A percentile compares a stretch with the other conserved stretches of the same genome.
Evolutionary conservation across 2,888 invertebrate species (phyloP).

Genomic region (Cybosia mesomella): DNA sequence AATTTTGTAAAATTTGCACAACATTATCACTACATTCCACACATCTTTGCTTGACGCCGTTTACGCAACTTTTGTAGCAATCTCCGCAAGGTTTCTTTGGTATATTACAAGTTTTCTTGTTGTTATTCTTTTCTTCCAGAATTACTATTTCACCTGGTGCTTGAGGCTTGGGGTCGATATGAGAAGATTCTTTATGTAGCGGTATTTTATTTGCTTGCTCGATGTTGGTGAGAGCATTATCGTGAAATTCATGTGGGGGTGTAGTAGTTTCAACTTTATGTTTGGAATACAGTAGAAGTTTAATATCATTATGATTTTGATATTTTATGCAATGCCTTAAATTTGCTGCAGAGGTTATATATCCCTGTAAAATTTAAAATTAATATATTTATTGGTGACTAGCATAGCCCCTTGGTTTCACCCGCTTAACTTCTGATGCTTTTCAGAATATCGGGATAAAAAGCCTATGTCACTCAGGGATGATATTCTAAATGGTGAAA

Average conservation of each 20-base stretch:
- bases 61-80: neutral
- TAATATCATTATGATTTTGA: neutral
- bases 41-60: neutral
- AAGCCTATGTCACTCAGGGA: too few species aligned
- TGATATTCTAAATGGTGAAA: too few species aligned
- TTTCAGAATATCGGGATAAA: too few species aligned
- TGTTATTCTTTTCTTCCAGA: too few species aligned
- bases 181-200: neutral
- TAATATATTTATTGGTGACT: neutral
- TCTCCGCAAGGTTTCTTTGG: neutral
- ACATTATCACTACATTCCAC: neutral
- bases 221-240: too few species aligned
- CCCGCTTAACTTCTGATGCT: too few species aligned
- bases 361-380: neutral
- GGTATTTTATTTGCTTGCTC: neutral
- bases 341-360: neutral
- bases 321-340: neutral
- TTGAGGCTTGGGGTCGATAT: too few species aligned
- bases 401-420: too few species aligned
- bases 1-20: neutral
- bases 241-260: too few species aligned
- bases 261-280: too few species aligned
- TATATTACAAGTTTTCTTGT: neutral
- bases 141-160: too few species aligned
- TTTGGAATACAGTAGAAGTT: neutral